Evolutionary conservation across 1,140 invertebrate species (phyloP).

Genomic region (Brachionus manjavacas): DNA sequence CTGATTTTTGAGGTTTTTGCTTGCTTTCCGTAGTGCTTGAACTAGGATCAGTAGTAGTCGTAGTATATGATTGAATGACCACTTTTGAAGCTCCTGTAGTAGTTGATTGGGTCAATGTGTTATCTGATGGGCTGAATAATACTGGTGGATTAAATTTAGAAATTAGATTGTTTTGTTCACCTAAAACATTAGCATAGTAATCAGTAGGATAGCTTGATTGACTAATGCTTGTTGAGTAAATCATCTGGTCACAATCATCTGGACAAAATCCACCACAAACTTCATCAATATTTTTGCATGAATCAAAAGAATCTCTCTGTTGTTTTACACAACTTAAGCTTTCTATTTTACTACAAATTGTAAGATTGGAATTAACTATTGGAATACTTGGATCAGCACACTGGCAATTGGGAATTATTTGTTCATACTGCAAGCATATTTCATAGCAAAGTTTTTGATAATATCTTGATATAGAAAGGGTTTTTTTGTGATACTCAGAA

Average conservation of each 20-base stretch:
- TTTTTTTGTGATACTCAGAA: background rate
- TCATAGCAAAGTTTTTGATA: constrained; percentile 27
- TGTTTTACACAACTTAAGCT: background rate
- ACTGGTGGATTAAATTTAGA: background rate
- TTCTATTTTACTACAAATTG: background rate
- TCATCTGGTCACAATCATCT: background rate
- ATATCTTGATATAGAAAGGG: background rate
- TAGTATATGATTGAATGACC: background rate
- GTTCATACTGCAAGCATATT: constrained; percentile 8
- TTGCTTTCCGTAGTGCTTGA: background rate
- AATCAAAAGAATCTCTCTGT: constrained; percentile 17
- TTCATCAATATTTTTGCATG: constrained; percentile 28
- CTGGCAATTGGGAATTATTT: background rate
- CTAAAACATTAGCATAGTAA: background rate
- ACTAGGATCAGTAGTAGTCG: background rate
- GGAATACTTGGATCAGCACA: constrained; percentile 26
- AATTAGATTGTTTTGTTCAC: background rate
- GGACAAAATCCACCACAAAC: constrained; percentile 11
- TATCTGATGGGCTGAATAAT: background rate
- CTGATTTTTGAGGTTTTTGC: background rate
- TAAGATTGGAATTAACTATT: background rate
- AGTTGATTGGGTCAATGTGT: too few relatives aligned
- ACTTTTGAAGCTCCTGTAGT: too few relatives aligned
- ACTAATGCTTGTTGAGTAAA: constrained; percentile 17
- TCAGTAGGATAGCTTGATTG: constrained; percentile 6